Percentiles rank a stretch among this genome's conserved stretches.
Evolutionary conservation across 2,113 vertebrate species (phyloP).

Genomic region (Lanius collurio): DNA sequence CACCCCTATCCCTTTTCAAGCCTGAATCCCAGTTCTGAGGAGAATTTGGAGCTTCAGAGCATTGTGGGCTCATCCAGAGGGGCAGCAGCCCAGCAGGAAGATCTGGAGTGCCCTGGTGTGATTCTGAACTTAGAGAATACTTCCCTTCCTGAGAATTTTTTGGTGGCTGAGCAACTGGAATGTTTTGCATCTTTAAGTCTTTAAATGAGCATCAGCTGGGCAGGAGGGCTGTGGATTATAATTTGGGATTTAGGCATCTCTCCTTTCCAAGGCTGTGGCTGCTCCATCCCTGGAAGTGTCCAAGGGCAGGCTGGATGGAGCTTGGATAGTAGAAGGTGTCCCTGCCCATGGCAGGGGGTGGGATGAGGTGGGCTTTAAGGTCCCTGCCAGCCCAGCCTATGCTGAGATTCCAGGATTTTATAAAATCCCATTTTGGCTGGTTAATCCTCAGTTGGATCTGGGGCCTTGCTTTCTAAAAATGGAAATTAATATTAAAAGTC

Average conservation of each 20-base stretch:
- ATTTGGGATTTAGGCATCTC: not conserved
- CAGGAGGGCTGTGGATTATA: not conserved
- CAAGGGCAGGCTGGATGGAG: not conserved
- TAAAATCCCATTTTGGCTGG: not conserved
- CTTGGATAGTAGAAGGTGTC: too few relatives aligned
- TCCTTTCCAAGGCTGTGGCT: not conserved
- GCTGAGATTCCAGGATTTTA: not conserved
- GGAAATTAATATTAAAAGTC: conserved; percentile 46
- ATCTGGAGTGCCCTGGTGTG: not conserved
- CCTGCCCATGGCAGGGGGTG: not conserved
- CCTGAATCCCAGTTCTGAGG: not conserved
- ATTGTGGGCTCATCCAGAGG: not conserved
- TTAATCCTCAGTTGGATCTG: not conserved
- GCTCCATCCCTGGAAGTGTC: not conserved
- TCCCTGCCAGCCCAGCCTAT: not conserved
- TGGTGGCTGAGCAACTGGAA: not conserved
- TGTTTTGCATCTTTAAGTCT: not conserved
- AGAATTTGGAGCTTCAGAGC: not conserved
- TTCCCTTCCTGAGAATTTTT: not conserved
- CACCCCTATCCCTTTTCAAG: not conserved
- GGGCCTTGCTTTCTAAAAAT: not conserved
- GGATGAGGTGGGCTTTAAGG: not conserved
- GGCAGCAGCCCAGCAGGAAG: not conserved
- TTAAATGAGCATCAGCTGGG: not conserved
- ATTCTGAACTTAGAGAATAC: not conserved